Percentiles rank a stretch among this genome's conserved stretches.
phyloP scores from a whole-genome alignment of 2,113 vertebrate species.

The Microtus montanus region DNA sequence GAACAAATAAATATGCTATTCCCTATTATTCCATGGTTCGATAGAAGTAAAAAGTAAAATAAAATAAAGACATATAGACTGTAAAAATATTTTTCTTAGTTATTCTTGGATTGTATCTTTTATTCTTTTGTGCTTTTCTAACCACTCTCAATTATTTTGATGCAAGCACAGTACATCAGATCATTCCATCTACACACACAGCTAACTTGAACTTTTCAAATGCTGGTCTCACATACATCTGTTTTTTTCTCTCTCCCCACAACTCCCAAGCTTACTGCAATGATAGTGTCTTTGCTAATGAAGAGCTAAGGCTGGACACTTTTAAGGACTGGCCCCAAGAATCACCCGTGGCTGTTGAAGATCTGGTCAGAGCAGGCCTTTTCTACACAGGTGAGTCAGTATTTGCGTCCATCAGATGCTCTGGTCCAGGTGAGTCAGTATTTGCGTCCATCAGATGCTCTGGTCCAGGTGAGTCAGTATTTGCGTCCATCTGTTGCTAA shows the following conservation, averaged over 20 bases:
- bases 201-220: background rate
- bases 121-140: background rate
- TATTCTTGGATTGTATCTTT: background rate
- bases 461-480: too few species aligned
- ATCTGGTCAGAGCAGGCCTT: slow-evolving; percentile 56
- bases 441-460: too few species aligned
- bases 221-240: background rate
- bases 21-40: background rate
- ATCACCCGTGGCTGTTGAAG: background rate
- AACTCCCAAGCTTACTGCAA: slow-evolving; percentile 37
- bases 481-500: background rate
- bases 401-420: background rate
- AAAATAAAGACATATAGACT: background rate
- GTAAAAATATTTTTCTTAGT: background rate
- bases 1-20: background rate
- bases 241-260: background rate
- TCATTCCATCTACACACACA: background rate
- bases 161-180: background rate
- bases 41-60: background rate
- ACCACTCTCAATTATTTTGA: background rate
- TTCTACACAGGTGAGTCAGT: slow-evolving; percentile 56
- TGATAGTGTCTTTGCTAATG: slow-evolving; percentile 56
- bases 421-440: too few species aligned
- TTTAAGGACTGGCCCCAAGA: slow-evolving; percentile 32
- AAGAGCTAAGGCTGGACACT: slow-evolving; percentile 35